Evolutionary conservation across 2,113 vertebrate genomes (phyloP).

Genomic region (Synchiropus splendidus): DNA sequence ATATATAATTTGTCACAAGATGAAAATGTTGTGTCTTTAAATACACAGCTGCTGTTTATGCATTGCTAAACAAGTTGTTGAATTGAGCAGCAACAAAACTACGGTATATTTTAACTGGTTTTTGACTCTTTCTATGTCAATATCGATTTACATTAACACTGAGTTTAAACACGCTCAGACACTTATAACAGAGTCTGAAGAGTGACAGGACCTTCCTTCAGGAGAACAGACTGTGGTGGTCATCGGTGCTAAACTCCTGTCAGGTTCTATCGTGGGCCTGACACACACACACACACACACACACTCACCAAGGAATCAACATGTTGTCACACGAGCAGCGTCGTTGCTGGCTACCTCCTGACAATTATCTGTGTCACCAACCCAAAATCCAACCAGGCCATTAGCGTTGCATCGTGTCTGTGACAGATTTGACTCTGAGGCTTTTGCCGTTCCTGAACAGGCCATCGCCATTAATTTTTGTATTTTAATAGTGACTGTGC

Average conservation of each 20-base stretch:
- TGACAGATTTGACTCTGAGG: conserved; percentile 4
- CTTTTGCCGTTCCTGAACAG: conserved; percentile 1
- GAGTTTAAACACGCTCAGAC: too few relatives aligned
- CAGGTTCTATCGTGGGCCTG: conserved; percentile 42
- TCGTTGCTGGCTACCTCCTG: conserved; percentile 28
- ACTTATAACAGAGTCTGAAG: conserved; percentile 4
- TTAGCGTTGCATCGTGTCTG: conserved; percentile 18
- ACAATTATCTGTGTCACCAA: conserved; percentile 21
- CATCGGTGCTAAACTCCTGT: conserved; percentile 59
- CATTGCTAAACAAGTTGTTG: too few relatives aligned
- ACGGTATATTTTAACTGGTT: too few relatives aligned
- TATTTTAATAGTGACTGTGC: background rate
- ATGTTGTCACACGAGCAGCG: conserved; percentile 35
- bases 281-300: conserved; percentile 12
- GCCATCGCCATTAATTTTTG: conserved; percentile 7
- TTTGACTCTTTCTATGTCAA: too few relatives aligned
- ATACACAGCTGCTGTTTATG: too few relatives aligned
- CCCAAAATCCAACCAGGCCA: conserved; percentile 21
- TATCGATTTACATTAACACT: too few relatives aligned
- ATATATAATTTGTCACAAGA: too few relatives aligned
- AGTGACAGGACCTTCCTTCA: conserved; percentile 34
- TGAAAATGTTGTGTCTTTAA: too few relatives aligned
- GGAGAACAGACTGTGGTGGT: conserved; percentile 34
- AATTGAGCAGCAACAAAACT: too few relatives aligned
- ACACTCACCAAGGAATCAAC: conserved; percentile 23